Base-by-base conservation (phyloP, 92 coral and sea anemone species). In the Phenganax stokvisi region DNA sequence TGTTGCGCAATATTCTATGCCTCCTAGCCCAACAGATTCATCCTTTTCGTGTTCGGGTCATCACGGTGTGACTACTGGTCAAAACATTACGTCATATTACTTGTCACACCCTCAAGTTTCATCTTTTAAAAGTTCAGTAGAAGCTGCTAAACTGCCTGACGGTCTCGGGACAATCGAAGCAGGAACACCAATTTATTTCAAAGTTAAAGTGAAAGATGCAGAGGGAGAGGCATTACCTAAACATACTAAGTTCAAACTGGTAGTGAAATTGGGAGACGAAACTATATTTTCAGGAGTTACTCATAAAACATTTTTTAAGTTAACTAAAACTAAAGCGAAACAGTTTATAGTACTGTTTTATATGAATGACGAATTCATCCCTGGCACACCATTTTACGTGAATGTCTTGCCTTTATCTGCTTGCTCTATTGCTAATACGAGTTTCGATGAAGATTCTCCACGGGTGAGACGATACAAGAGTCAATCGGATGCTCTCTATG, bases 341-440 rank as follows among this genome's bases (percentile, higher is more conserved):
- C 53, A 76, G 54, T 57, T 76, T 51, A 29, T 28, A 0, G 52
- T 52, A 47, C 60, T 76, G 10, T 76, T 76, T 76, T 76, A 29
- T 59, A 44, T 76, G 6, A 76, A 76, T 64, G 81, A 76, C 27
- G 81, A 76, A 29, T 31, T 60, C n/a, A 59, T 76, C 44, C 70
- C 54, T 20, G 69, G 70, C 11, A 31, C 8, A 10, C 69, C 54
- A 20, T 59, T 57, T 47, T 59, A 54, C 13, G 69, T 76, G 10
- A 76, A 57, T 1, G 81, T 76, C 20, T 12, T 76, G 66, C 81
- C 81, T 58, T 76, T 64, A 8, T 10, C 69, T 1, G 55, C 70
- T 5, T 64, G 54, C 10, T 57, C 70, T 52, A 5, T 76, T 44
- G n/a, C 64, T 29, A 52, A 76, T 59, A 16, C 60, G 55, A 29